Conservation (phyloP, 2,888 invertebrate genomes). For the Apodemia mormo region DNA sequence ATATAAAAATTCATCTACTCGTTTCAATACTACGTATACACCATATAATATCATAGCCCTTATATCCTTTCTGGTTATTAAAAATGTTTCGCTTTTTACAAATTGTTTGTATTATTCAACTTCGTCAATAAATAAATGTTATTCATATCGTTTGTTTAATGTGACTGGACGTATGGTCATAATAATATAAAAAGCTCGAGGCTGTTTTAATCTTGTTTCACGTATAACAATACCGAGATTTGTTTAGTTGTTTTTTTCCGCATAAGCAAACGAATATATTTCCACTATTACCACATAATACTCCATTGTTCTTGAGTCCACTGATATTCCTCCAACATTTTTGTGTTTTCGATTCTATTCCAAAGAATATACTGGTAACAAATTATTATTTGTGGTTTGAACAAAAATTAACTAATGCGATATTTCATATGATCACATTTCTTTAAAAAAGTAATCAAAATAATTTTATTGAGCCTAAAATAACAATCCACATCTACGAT, state of each 20-base stretch:
- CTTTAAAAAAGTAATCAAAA: no score
- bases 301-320: constrained; percentile 77
- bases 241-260: constrained; percentile 79
- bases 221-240: constrained; percentile 76
- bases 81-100: no score
- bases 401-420: no score
- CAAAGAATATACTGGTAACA: constrained; percentile 34
- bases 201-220: constrained; percentile 59
- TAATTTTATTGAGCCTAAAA: no score
- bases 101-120: constrained; percentile 19
- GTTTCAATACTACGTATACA: no score
- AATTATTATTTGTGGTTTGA: not conserved
- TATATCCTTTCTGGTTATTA: no score
- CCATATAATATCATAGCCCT: no score
- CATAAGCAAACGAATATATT: constrained; percentile 78
- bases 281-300: constrained; percentile 81
- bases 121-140: constrained; percentile 32
- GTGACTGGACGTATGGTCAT: constrained; percentile 44
- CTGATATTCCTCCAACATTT: constrained; percentile 75
- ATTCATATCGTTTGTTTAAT: constrained; percentile 37
- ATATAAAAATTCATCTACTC: no score
- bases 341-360: constrained; percentile 64
- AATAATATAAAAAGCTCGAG: constrained; percentile 51
- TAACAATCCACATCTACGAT: no score
- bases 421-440: no score